Base-by-base conservation (phyloP, 2,113 vertebrate species). In the Glaucidium brasilianum region DNA sequence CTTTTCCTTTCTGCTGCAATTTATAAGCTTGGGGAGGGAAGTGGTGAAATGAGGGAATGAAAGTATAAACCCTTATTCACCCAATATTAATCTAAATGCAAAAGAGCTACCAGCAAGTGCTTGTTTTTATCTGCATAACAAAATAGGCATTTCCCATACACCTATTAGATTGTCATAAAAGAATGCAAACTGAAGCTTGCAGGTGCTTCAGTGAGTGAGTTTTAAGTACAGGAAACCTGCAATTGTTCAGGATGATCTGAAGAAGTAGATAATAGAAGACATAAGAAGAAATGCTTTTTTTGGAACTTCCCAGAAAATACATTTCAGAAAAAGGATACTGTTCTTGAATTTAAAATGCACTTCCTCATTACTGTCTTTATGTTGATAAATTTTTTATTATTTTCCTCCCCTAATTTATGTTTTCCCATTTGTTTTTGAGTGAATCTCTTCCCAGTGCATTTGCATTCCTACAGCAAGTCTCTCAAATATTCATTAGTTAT, bases 401-500 rank as follows among this genome's bases (percentile, higher is more conserved):
- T 94, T 58, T 35, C 13, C 21, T 73, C 23, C 13, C 22, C 20
- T 83, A 37, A 88, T 83, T 92, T 88, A 85, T 87, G 47, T 76
- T 85, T 94, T 77, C 32, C 37, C 12, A 18, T 76, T 66, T 90
- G n/a, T 75, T 92, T 93, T 88, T n/a, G 8, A 80, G 13, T 37
- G 11, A 69, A 41, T 82, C 27, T 69, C 25, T 93, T 83, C 84
- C 58, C 47, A 88, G 15, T 49, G 27, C 34, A 68, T 89, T 93
- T 87, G 43, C 27, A 68, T 85, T 92, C 47, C 49, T 56, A 34
- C 29, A 80, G 35, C 21, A 60, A 55, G 41, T 41, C 10, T 95
- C 34, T 92, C 92, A 49, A 80, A 78, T 60, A 84, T 67, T 84
- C 43, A 81, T 88, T 88, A 86, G 76, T 86, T 86, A 94, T 92